Percentiles rank a stretch among this genome's conserved stretches.
Conservation (phyloP, 2,888 invertebrate genomes). For the Laspeyria flexula region DNA sequence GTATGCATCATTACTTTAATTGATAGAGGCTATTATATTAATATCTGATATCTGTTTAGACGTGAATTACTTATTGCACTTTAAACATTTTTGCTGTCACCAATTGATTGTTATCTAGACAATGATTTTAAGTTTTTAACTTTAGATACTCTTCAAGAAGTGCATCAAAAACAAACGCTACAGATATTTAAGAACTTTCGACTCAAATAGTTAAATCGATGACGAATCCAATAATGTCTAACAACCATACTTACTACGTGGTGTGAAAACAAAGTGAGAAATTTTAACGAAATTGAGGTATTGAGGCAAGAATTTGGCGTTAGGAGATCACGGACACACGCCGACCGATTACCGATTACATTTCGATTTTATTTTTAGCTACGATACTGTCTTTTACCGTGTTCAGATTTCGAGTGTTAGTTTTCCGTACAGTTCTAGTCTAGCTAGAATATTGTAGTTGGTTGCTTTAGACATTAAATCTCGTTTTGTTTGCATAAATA, state of each 20-base stretch:
- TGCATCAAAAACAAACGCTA: background rate
- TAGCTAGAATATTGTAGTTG: no score
- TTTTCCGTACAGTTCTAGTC: no score
- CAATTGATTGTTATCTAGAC: no score
- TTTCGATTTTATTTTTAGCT: conserved; percentile 8
- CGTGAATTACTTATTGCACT: no score
- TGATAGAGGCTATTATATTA: background rate
- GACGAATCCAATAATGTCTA: conserved; percentile 21
- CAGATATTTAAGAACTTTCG: conserved; percentile 17
- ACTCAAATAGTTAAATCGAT: conserved; percentile 30
- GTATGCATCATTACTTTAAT: background rate
- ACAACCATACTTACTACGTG: conserved; percentile 42
- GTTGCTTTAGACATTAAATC: background rate
- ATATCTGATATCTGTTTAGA: no score
- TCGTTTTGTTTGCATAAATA: background rate
- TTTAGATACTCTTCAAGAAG: no score
- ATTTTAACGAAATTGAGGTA: conserved; percentile 48
- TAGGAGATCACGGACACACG: conserved; percentile 49
- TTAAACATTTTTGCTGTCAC: no score
- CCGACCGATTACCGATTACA: conserved; percentile 33
- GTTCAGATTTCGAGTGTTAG: background rate
- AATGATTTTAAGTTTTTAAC: no score
- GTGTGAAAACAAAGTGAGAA: conserved; percentile 45
- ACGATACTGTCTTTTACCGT: background rate
- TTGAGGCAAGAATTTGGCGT: conserved; percentile 50